Evolutionary conservation across 2,797 vertebrate species (phyloP).

Genomic region (Chloroceryle inda): DNA sequence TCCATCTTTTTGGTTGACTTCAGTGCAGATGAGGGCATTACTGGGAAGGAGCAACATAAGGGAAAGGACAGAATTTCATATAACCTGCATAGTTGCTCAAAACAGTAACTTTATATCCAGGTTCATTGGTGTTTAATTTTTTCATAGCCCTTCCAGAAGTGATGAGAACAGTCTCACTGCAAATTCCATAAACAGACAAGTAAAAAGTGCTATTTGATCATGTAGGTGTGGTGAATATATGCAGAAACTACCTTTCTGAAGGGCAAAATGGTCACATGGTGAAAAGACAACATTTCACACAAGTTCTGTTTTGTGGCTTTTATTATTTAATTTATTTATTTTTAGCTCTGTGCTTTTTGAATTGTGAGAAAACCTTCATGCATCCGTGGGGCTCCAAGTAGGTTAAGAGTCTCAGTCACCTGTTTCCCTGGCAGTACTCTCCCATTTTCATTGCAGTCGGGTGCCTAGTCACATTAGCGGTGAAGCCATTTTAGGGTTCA

Average conservation of each 20-base stretch:
- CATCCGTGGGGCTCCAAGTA: not conserved
- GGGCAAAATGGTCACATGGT: not conserved
- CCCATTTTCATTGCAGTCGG: not conserved
- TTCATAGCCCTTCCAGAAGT: not conserved
- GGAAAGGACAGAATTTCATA: not conserved
- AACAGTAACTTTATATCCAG: not conserved
- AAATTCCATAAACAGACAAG: not conserved
- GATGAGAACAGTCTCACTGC: not conserved
- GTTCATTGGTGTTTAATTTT: not conserved
- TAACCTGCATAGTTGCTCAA: not conserved
- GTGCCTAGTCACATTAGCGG: not conserved
- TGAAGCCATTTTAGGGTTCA: not conserved
- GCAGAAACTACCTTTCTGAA: not conserved
- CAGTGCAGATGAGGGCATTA: not conserved
- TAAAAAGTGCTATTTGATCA: not conserved
- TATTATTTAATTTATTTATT: not conserved
- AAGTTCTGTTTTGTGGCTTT: not conserved
- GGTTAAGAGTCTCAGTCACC: not conserved
- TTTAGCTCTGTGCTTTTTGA: not conserved
- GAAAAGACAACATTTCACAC: not conserved
- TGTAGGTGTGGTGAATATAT: not conserved
- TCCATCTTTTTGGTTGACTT: not conserved
- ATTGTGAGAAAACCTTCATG: not conserved
- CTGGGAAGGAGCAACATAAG: not conserved
- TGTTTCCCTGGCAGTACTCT: not conserved